Base-by-base conservation (phyloP, 1,140 invertebrate genomes). In the Drosophila obscura region DNA sequence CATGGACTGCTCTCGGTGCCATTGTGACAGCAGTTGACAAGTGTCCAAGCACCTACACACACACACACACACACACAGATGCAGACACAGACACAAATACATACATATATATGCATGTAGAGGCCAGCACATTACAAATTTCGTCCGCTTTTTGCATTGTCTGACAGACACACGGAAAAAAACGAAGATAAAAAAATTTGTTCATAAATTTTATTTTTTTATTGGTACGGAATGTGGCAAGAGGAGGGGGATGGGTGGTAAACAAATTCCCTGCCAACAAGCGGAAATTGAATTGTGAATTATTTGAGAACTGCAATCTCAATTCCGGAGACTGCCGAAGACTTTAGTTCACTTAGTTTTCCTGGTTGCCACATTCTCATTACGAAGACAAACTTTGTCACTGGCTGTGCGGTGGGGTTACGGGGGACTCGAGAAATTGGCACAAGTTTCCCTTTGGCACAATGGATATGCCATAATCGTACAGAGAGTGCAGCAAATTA, bases 201-300 rank as follows among this genome's bases (percentile, higher is more conserved):
- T 68, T 77, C 82, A 84, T 87, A 87, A 81, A 84, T 84, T 87
- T 81, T 39, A 49, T 7, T 58, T 67, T 79, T 79, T 68, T 85
- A 84, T 80, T 77, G 56, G 66, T 60, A 59, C 19, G 51, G 55
- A 63, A 60, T 63, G 46, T 39, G 39, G 11, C 61, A 45, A 2
- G 22, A 0, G 22, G 2, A 24, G 46, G 3, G 8, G 8, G 3
- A 8, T 31, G 35, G 35, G 35, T 39, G 39, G 61, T 77, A 85
- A 85, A 80, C 82, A 85, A 85, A 85, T 85, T 88, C 75, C 71
- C 71, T 52, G 62, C 61, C 74, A 81, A 77, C 77, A 56, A 51
- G 63, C 82, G 82, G 82, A 85, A 85, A 85, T 85, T 85, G 82
- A 85, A 85, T 85, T 85, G 78, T 85, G 82, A 87, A 82, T 82